phyloP scores from a whole-genome alignment of 2,888 invertebrate genomes.

The Tachina lurida region DNA sequence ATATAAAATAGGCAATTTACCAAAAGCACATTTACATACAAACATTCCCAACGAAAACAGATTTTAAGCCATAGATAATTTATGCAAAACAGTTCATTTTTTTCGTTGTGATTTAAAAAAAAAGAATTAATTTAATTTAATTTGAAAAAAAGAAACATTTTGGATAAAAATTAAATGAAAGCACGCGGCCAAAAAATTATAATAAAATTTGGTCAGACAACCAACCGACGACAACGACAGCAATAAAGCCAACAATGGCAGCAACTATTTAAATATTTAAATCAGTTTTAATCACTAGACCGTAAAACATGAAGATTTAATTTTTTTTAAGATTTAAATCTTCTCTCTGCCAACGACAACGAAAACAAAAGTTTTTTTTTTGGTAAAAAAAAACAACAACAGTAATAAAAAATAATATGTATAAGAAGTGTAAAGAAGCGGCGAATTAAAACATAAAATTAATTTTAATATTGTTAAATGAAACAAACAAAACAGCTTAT shows the following conservation, averaged over 20 bases:
- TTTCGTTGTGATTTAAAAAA: constrained; percentile 13
- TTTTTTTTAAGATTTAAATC: constrained; percentile 60
- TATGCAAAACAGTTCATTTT: constrained; percentile 54
- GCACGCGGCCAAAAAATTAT: constrained; percentile 42
- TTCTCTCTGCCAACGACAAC: not conserved
- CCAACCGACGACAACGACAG: constrained; percentile 40
- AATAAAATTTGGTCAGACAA: constrained; percentile 41
- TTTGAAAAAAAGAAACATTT: constrained; percentile 36
- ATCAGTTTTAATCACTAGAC: constrained; percentile 70
- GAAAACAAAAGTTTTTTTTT: constrained; percentile 27
- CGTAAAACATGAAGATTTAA: constrained; percentile 65
- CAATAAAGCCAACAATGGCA: not conserved
- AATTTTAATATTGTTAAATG: constrained; percentile 63
- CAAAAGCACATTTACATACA: not conserved
- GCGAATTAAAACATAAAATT: constrained; percentile 59
- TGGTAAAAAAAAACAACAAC: not conserved
- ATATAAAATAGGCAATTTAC: constrained; percentile 26
- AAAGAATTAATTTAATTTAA: constrained; percentile 41
- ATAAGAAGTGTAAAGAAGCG: constrained; percentile 12
- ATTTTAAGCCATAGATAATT: constrained; percentile 53
- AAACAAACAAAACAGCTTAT: constrained; percentile 28
- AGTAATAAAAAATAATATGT: too few relatives aligned
- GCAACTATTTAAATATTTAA: constrained; percentile 61
- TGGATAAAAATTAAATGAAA: constrained; percentile 43
- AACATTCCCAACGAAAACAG: constrained; percentile 44